Evolutionary conservation across 1,140 invertebrate genomes (phyloP).

Genomic region (Sinonovacula constricta): DNA sequence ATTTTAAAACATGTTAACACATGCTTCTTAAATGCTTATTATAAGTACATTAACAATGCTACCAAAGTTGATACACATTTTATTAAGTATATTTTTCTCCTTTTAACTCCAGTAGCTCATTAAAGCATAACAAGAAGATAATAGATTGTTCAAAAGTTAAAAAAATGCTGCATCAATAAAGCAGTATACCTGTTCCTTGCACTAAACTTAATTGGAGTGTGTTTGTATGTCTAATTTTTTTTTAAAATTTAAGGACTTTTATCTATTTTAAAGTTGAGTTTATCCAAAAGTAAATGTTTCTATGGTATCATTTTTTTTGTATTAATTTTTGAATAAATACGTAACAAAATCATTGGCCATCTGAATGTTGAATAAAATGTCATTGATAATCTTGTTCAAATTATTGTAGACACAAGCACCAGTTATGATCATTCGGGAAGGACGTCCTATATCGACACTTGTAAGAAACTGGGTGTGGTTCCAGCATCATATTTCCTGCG

Average conservation of each 20-base stretch:
- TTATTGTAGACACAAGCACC: conserved; percentile 5
- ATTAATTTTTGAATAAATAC: neutral
- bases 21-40: too few species aligned
- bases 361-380: neutral
- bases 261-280: neutral
- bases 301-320: neutral
- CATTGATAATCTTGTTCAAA: neutral
- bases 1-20: too few species aligned
- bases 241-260: neutral
- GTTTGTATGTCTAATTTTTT: neutral
- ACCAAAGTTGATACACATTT: too few species aligned
- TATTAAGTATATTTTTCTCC: too few species aligned
- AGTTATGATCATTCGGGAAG: conserved; percentile 75
- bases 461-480: conserved; percentile 74
- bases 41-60: too few species aligned
- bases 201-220: neutral
- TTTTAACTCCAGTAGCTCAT: conserved; percentile 22
- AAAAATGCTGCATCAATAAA: neutral
- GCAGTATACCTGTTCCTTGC: neutral
- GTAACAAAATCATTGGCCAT: neutral
- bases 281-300: neutral
- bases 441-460: conserved; percentile 75
- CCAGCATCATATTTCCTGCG: conserved; percentile 77
- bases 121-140: conserved; percentile 29
- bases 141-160: conserved; percentile 29